Evolutionary conservation across 2,113 vertebrate species (phyloP).

Genomic region (Sclerurus mexicanus): DNA sequence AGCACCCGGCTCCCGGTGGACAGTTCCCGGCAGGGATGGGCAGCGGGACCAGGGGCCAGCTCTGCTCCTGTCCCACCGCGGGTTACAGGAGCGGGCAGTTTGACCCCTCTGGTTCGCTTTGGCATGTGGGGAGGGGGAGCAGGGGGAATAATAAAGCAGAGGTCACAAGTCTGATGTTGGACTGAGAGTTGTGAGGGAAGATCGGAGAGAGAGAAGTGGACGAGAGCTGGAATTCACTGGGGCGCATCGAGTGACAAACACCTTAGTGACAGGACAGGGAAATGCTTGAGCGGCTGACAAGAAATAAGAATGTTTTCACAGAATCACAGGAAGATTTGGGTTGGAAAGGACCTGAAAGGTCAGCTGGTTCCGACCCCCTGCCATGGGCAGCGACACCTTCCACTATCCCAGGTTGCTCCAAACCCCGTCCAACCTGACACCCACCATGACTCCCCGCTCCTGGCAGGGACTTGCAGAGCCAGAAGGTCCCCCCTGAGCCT

Average conservation of each 20-base stretch:
- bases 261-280: not conserved
- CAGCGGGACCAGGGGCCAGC: fast-evolving
- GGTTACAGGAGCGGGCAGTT: fast-evolving
- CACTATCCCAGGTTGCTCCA: not conserved
- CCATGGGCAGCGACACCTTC: not conserved
- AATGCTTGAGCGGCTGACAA: not conserved
- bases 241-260: not conserved
- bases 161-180: fast-evolving
- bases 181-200: not conserved
- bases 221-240: not conserved
- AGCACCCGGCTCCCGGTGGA: not conserved
- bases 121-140: not conserved
- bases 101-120: not conserved
- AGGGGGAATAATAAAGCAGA: not conserved
- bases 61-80: fast-evolving
- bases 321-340: not conserved
- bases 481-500: too few species aligned
- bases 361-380: fast-evolving
- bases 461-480: too few species aligned
- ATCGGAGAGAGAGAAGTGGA: not conserved
- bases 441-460: too few species aligned
- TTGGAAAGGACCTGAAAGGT: fast-evolving
- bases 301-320: not conserved
- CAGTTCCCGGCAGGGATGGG: not conserved
- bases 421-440: too few species aligned